A percentile compares a stretch with the other conserved stretches of the same genome.
Evolutionary conservation across 2,113 vertebrate species (phyloP).

Genomic region (Oncorhynchus gorbuscha): DNA sequence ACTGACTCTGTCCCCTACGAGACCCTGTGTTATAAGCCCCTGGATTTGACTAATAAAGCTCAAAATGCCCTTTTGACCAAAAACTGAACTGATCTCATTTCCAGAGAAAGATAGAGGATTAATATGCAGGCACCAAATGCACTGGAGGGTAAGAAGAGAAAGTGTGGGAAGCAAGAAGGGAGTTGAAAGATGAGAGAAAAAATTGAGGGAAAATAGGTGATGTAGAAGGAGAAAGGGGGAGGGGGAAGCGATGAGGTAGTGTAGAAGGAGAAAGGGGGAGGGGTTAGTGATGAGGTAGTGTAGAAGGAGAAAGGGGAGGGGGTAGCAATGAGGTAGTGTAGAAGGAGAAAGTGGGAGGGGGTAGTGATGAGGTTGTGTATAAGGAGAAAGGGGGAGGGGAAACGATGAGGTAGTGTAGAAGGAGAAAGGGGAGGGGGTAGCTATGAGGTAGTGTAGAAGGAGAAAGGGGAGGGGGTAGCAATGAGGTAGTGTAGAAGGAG

Average conservation of each 20-base stretch:
- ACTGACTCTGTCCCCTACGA: conserved; percentile 36
- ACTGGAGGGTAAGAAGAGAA: conserved; percentile 23
- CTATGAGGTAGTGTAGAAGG: conserved; percentile 26
- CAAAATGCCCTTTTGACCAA: conserved; percentile 65
- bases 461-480: conserved; percentile 41
- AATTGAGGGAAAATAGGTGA: conserved; percentile 39
- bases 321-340: conserved; percentile 13
- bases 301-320: conserved; percentile 5
- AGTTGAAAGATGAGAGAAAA: conserved; percentile 20
- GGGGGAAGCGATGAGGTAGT: conserved; percentile 31
- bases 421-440: conserved; percentile 10
- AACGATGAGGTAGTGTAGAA: too few relatives aligned
- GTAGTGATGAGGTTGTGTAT: conserved; percentile 43
- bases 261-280: conserved; percentile 36
- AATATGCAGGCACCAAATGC: conserved; percentile 40
- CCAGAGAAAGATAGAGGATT: conserved; percentile 48
- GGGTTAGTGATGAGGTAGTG: too few relatives aligned
- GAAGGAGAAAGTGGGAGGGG: conserved; percentile 44
- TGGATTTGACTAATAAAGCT: conserved; percentile 63
- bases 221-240: conserved; percentile 38
- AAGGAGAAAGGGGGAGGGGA: conserved; percentile 29
- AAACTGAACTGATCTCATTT: conserved; percentile 60
- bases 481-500: conserved; percentile 48
- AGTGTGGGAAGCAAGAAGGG: conserved; percentile 8
- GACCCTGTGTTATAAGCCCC: conserved; percentile 58